Base-by-base conservation (phyloP, 2,888 invertebrate species). In the Cyclophora albipunctata region DNA sequence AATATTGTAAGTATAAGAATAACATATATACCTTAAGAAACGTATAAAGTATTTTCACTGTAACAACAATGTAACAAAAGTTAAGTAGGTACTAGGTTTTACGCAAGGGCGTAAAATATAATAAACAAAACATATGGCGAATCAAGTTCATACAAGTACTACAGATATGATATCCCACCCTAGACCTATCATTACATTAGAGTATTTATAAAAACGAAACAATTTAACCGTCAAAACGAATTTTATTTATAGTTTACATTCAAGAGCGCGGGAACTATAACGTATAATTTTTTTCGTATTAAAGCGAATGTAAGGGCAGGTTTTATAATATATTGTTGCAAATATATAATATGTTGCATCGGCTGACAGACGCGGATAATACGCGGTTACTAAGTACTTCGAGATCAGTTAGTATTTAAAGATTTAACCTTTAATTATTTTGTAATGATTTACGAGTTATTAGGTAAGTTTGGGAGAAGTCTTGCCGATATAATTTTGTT, bases 131-230 rank as follows among this genome's bases (percentile, higher is more conserved):
- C 20, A 20, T 20, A 20, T 20, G 20, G 20, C 20, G 20, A 20
- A 20, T 20, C 20, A 20, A 20, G 20, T 20, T 20, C 20, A 20
- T 20, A 20, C 20, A 20, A 20, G 20, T 20, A 20, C 20, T 20
- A 20, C 20, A 20, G 20, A 20, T 20, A 20, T 20, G 20, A 20
- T 20, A 20, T 20, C 20, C 20, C 20, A 20, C 52, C 53, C 49
- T 57, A 53, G 62, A 63, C 73, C 73, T 66, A 70, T 73, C 69
- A 75, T 78, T 76, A 75, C 66, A 70, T 71, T 70, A 69, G 71
- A 74, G 74, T 79, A 78, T 79, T 78, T 79, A 78, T 80, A 65
- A 76, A 78, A 70, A 70, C 75, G 75, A 75, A 72, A 69, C 69
- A 73, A 73, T 73, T 73, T 73, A 62, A 64, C 63, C 68, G 73